Base-by-base conservation (phyloP, 1,140 invertebrate species). In the Hyles vespertilio region DNA sequence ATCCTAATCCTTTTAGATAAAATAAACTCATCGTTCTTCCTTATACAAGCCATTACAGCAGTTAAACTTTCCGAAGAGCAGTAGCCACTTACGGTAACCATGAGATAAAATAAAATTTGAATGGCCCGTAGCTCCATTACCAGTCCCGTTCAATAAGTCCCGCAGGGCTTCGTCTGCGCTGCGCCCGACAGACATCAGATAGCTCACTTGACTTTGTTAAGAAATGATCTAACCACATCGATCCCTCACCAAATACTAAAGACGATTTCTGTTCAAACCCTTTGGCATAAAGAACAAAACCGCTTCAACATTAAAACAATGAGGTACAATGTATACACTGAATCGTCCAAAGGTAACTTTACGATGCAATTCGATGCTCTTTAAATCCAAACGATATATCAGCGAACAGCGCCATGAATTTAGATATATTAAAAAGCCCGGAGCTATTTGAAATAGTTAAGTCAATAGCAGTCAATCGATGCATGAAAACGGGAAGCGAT, bases 31-130 rank as follows among this genome's bases (percentile, higher is more conserved):
- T 2, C 3, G 8, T 40, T 40, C 8, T 40, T 40, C 4, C 36
- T 5, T 1, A 5, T 8, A 40, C 36, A 8, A 5, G 36, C 32
- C 32, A 51, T 51, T 33, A 51, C 9, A 34, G 32, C 33, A 8
- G 10, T 51, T 33, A 51, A 11, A 34, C 10, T n/a, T 33, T 51
- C 50, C 8, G 9, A 51, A 51, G 50, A 51, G 50, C 11, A 32
- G 55, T 55, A 40, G 8, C 36, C 36, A 40, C 36, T 65, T 58
- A 49, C 64, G 56, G 57, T 59, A 65, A 58, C 50, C 44, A 56
- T 33, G 12, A 59, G 54, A 62, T 69, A 63, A 69, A 68, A 68
- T 68, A 68, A 63, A 69, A 69, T 64, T 69, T 69, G 63, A 69
- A 69, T 62, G 51, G 58, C 57, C 54, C 43, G 43, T 49, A 52